phyloP scores from a whole-genome alignment of 1,140 invertebrate species.

The Drosophila nikananu region DNA sequence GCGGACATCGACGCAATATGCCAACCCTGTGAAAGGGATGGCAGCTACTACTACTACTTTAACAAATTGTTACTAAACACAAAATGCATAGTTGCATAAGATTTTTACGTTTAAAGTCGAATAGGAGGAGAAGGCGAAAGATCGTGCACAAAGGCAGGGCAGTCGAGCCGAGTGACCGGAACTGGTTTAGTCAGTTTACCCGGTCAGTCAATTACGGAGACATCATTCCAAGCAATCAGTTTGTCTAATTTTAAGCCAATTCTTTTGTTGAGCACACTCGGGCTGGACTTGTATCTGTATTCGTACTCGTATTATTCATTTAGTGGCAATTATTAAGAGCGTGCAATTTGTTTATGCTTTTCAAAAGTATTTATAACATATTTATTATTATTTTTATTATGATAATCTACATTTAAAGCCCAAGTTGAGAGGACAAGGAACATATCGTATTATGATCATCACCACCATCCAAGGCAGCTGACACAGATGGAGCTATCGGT shows the following conservation, averaged over 20 bases:
- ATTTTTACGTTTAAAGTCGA: slow-evolving; percentile 60
- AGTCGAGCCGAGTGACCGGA: slow-evolving; percentile 55
- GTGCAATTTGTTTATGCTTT: slow-evolving; percentile 83
- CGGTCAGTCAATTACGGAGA: slow-evolving; percentile 65
- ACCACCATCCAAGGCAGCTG: slow-evolving; percentile 20
- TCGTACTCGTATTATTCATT: slow-evolving; percentile 56
- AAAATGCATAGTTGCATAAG: slow-evolving; percentile 45
- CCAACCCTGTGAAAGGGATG: slow-evolving; percentile 68
- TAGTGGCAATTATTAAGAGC: slow-evolving; percentile 75
- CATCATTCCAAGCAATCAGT: slow-evolving; percentile 62
- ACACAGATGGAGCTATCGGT: neutral
- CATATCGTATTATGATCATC: slow-evolving; percentile 79
- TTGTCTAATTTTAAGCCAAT: slow-evolving; percentile 69
- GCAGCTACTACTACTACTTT: slow-evolving; percentile 47
- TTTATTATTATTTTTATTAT: slow-evolving; percentile 55
- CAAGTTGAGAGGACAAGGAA: slow-evolving; percentile 48
- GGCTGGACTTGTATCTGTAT: slow-evolving; percentile 48
- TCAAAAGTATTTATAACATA: slow-evolving; percentile 80
- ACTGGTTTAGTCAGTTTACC: slow-evolving; percentile 32
- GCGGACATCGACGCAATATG: slow-evolving; percentile 70
- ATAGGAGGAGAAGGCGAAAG: slow-evolving; percentile 30
- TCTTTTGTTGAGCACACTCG: slow-evolving; percentile 55
- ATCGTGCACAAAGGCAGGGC: slow-evolving; percentile 61
- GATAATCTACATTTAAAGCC: slow-evolving; percentile 51
- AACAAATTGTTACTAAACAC: slow-evolving; percentile 78